Base-by-base conservation (phyloP, 1,140 invertebrate genomes). In the Globodera ellingtonae region DNA sequence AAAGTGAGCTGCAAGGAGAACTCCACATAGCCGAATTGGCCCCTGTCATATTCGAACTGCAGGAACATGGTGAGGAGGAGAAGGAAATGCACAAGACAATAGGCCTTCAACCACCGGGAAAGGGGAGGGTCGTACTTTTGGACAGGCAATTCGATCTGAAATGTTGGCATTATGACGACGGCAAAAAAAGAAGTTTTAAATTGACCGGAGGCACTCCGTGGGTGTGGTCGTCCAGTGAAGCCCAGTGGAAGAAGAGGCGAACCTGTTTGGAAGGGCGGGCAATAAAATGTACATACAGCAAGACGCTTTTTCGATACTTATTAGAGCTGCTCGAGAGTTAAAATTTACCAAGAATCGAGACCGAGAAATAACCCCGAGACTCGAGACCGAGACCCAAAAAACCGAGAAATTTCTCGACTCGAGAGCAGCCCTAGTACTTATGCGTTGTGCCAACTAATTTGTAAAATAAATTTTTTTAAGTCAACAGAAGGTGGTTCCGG, bases 11-110 rank as follows among this genome's bases (percentile, higher is more conserved):
- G 88, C 48, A 87, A 46, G 0, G 81, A 78, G 72, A 87, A 87
- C 35, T 89, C 86, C 35, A 82, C 10, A 62, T 82, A 89, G n/a
- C 66, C 62, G 69, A 89, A 52, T 50, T 84, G 65, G 48, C 50
- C 50, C 66, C 87, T 47, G 65, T 89, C 87, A 77, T 89, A 89
- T 81, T 89, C 87, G 77, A 89, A 89, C 72, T 89, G 88, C 79
- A 89, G 79, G 82, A 89, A 89, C 48, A 89, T 87, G 52, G 78
- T 79, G 44, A 89, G 50, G 4, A 89, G 65, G 9, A 89, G 78
- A 5, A 89, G 24, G 59, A 89, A 89, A 50, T 89, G 88, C 3
- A 52, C 79, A 7, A 84, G 65, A 47, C 83, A 79, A 70, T 89
- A 89, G 6, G 83, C 66, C 72, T 87, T 89, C 21, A 84, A 78